Base-by-base conservation (phyloP, 1,140 invertebrate genomes). In the Eriocheir sinensis region DNA sequence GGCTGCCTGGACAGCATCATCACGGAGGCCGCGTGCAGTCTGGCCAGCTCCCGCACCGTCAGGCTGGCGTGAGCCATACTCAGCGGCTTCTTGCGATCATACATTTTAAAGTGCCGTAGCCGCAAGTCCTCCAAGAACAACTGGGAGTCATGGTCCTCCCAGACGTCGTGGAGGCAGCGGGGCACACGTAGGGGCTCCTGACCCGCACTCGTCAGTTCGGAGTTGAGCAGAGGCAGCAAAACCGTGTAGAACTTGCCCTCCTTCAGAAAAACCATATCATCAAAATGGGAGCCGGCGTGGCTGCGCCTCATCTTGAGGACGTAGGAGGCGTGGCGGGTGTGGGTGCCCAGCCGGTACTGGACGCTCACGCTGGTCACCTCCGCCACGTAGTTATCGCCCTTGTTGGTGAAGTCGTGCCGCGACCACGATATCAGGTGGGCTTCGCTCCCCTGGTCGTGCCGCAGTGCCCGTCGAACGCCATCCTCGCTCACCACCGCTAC, bases 371-470 rank as follows among this genome's bases (percentile, higher is more conserved):
- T 89, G 15, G 90, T 92, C 34, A 95, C 38, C n/a, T 44, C 85
- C 32, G 89, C 72, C 12, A 89, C 79, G 60, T 92, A 95, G 60
- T 92, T 92, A 48, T 95, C 94, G 3, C 94, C 94, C 41, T 92
- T 92, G 44, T 92, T 95, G 53, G 94, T 95, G 27, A 92, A 92
- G n/a, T 60, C 15, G 12, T 92, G 79, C 6, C 3, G 21, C 12
- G 44, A 12, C 94, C 94, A 95, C 9, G 90, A 92, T 27, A 86
- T 17, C 30, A 95, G 60, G 53, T n/a, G 15, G 9, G 94, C 90
- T n/a, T 86, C 60, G 15, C 80, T 40, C 12, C 91, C 91, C n/a
- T 92, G 36, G 79, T 92, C 91, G 15, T 41, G 38, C 36, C n/a
- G 12, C 30, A 92, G 72, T 3, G 91, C 79, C 21, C 12, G 9